Evolutionary conservation across 1,140 invertebrate species (phyloP), one percentile per base, ranked within the genome.

Genomic region (Sarcophaga bullata): DNA sequence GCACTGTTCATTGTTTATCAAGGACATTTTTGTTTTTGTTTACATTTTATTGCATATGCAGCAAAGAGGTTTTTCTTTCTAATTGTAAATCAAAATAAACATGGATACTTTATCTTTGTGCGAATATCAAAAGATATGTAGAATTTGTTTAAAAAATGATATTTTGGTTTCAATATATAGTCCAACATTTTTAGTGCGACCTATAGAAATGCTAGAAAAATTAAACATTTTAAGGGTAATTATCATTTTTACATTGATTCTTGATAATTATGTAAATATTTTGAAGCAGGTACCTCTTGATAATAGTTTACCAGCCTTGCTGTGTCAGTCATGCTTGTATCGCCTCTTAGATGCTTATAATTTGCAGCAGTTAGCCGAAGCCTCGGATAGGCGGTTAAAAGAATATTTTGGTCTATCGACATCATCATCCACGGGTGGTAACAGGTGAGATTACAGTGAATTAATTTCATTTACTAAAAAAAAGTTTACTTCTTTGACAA

Each of bases 101-200:
- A 82, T 82, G 82, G 82, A 82, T 49, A n/a, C 82, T 37, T 25
- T 83, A 37, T 19, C 52, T 46, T 47, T 83, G 7, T 73, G 19
- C 15, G 73, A 82, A 58, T n/a, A 37, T 9, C 62, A 83, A 17
- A 81, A 83, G 62, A 83, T 83, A 46, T 83, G 83, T 84, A 76
- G 83, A 4, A 82, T 84, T 82, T 84, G 83, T 73, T 80, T 84
- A 54, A 84, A 84, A 84, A 84, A 72, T 80, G 83, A 84, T 50
- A 75, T 84, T 13, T 19, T 84, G 6, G 82, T 84, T 8, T 84
- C 83, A 9, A 81, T 84, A 6, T 84, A 78, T 25, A 84, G 81
- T 76, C 82, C 81, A 58, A 82, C 83, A 19, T 84, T 84, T 82
- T 73, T 82, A 81, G 17, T 84, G 25, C 81, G 83, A 9, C 83